A percentile compares a stretch with the other conserved stretches of the same genome.
These are phyloP conservation scores for Andrena dorsata DNA, from an alignment of 2,888 invertebrate genomes.

Conservation along the genomic window DNA sequence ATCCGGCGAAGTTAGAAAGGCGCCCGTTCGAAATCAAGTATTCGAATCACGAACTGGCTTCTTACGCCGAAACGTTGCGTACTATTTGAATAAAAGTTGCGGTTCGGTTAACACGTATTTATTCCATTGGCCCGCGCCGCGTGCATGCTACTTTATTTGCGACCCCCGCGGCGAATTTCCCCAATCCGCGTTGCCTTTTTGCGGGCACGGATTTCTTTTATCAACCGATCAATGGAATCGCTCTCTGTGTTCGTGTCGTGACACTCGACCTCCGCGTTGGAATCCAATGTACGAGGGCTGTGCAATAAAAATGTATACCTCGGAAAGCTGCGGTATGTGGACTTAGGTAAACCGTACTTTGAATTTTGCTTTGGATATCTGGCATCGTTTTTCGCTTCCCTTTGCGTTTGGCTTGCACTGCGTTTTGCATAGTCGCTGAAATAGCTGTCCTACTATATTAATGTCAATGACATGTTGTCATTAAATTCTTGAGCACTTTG, in stretches of 20 bases:
- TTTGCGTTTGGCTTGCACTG: no score
- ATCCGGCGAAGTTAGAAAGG: no score
- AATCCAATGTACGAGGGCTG: not conserved
- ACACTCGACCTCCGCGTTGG: not conserved
- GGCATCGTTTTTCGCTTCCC: no score
- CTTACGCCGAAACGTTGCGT: not conserved
- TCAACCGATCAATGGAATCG: not conserved
- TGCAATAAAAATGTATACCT: no score
- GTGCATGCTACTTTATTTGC: slow-evolving; percentile 21
- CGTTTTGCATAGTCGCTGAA: no score
- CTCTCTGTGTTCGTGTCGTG: not conserved
- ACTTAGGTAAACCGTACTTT: no score
- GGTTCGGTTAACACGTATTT: slow-evolving; percentile 49
- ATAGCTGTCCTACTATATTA: no score
- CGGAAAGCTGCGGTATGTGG: no score
- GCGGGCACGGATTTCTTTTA: slow-evolving; percentile 27
- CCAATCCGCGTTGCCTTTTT: not conserved
- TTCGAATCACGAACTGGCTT: slow-evolving; percentile 39
- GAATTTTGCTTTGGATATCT: no score
- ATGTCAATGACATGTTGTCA: no score
- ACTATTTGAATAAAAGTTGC: slow-evolving; percentile 44
- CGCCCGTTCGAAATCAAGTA: not conserved
- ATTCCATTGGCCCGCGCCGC: slow-evolving; percentile 5
- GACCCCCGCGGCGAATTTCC: not conserved
- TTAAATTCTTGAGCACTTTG: no score